Percentiles rank a stretch among this genome's conserved stretches.
These are phyloP conservation scores for Pipistrellus pipistrellus DNA, from an alignment of 2,797 vertebrate species.

Conservation along the genomic window DNA sequence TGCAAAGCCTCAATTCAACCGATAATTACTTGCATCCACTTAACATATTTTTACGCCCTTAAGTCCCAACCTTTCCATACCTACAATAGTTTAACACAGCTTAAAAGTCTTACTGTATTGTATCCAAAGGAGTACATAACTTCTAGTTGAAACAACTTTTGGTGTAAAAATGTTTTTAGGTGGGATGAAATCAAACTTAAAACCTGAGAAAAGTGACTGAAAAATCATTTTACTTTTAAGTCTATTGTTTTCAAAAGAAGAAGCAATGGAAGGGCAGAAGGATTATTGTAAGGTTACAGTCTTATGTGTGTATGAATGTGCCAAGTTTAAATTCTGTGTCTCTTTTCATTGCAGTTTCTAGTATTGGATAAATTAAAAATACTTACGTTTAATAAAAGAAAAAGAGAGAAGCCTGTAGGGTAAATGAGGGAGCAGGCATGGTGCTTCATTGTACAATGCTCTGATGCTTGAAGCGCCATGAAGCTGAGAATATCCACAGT, in stretches of 20 bases:
- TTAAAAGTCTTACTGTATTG: conserved; percentile 49
- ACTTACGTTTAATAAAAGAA: not conserved
- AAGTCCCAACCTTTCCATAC: not conserved
- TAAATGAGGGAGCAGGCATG: not conserved
- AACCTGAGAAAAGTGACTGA: conserved; percentile 28
- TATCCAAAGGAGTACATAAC: conserved; percentile 34
- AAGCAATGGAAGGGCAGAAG: not conserved
- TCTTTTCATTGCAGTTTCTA: conserved; percentile 31
- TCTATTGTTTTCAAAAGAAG: conserved; percentile 49
- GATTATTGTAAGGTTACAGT: not conserved
- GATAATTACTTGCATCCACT: conserved; percentile 54
- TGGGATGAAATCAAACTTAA: conserved; percentile 17
- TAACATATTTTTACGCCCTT: conserved; percentile 12
- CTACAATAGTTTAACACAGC: conserved; percentile 13
- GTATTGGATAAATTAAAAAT: conserved; percentile 47
- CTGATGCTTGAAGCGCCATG: not conserved
- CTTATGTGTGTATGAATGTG: not conserved
- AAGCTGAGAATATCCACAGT: not conserved
- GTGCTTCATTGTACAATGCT: not conserved
- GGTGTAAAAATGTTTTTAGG: conserved; percentile 47
- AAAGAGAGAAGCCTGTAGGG: not conserved
- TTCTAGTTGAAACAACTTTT: conserved; percentile 59
- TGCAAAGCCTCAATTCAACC: conserved; percentile 52
- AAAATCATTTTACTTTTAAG: conserved; percentile 38
- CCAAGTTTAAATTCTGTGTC: not conserved